A percentile compares a stretch with the other conserved stretches of the same genome.
Conservation (phyloP, 2,113 vertebrate species). For the Microcebus murinus region DNA sequence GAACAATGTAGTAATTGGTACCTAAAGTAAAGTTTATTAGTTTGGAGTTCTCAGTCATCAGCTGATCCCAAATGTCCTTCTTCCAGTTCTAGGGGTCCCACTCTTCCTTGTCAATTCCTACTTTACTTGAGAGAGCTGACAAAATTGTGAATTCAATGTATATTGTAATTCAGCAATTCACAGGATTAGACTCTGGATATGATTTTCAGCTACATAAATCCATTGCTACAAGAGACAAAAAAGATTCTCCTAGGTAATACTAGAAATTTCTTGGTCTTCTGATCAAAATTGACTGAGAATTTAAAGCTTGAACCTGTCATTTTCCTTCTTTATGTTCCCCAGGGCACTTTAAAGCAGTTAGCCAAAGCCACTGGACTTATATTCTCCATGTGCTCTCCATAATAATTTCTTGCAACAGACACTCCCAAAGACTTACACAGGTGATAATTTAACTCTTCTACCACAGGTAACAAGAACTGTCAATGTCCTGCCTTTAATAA, state of each 20-base stretch:
- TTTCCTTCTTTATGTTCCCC: constrained; percentile 23
- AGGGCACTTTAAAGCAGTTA: constrained; percentile 22
- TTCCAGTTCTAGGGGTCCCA: neutral
- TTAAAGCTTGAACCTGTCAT: neutral
- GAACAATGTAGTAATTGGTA: neutral
- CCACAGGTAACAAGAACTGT: neutral
- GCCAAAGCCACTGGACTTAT: neutral
- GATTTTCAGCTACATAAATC: neutral
- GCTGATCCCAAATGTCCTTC: neutral
- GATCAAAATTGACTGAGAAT: neutral
- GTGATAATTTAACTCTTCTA: neutral
- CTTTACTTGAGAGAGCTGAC: constrained; percentile 16
- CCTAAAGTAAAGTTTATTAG: constrained; percentile 9
- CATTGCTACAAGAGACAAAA: neutral
- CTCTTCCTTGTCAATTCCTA: neutral
- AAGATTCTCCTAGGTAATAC: neutral
- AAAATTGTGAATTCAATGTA: neutral
- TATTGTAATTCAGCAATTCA: neutral
- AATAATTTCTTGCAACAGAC: neutral
- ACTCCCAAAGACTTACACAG: neutral
- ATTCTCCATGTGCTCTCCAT: neutral
- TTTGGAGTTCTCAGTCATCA: constrained; percentile 6
- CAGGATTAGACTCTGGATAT: neutral
- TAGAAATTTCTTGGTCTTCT: constrained; percentile 16
- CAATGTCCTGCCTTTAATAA: neutral